Percentiles rank a stretch among this genome's conserved stretches.
Conservation (phyloP, 2,888 invertebrate species). For the Tryphoninae sp. region DNA sequence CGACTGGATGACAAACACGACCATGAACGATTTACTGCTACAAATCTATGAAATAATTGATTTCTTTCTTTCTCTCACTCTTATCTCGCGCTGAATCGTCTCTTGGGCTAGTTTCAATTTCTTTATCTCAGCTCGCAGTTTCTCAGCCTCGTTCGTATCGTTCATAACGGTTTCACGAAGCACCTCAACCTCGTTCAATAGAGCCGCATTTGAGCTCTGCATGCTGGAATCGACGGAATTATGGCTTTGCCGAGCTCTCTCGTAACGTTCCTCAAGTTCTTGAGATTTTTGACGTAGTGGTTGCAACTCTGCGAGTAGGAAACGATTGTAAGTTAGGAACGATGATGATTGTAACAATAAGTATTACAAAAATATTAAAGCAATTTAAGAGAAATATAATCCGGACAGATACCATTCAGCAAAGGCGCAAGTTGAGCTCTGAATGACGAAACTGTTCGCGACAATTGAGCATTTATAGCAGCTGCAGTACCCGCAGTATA, state of each 20-base stretch:
- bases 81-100: conserved; percentile 71
- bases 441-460: conserved; percentile 66
- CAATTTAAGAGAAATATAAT: conserved; percentile 6
- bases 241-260: conserved; percentile 83
- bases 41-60: neutral
- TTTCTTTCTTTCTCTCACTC: conserved; percentile 61
- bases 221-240: conserved; percentile 83
- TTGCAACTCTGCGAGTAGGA: conserved; percentile 82
- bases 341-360: neutral
- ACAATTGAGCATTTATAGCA: conserved; percentile 70
- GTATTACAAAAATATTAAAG: neutral
- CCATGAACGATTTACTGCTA: no score
- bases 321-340: conserved; percentile 1
- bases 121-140: conserved; percentile 64
- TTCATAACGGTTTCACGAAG: conserved; percentile 75
- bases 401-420: conserved; percentile 69
- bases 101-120: conserved; percentile 72
- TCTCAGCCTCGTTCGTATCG: conserved; percentile 67
- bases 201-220: conserved; percentile 83
- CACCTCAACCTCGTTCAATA: conserved; percentile 68
- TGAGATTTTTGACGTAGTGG: conserved; percentile 86
- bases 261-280: conserved; percentile 86
- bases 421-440: conserved; percentile 70
- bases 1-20: conserved; percentile 36
- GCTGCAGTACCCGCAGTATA: conserved; percentile 71